phyloP scores from a whole-genome alignment of 2,113 vertebrate genomes.

The Lepus europaeus region DNA sequence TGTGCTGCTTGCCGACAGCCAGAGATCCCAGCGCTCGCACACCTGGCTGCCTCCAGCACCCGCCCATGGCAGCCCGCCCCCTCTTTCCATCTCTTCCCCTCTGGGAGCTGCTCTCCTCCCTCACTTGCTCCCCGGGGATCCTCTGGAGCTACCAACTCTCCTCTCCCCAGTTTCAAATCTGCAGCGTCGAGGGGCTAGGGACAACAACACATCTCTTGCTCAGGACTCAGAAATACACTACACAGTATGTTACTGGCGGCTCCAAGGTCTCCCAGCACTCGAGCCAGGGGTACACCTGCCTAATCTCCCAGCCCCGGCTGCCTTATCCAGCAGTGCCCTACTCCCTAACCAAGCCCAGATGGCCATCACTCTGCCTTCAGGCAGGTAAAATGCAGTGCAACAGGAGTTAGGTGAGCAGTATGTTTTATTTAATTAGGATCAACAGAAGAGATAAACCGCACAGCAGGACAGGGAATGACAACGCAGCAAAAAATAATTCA shows the following conservation, averaged over 20 bases:
- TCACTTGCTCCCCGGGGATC: background rate
- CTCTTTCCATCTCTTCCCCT: background rate
- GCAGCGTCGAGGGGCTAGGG: background rate
- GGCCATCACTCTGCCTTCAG: constrained; percentile 80
- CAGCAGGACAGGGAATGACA: constrained; percentile 86
- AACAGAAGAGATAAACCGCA: constrained; percentile 90
- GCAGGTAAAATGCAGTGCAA: constrained; percentile 85
- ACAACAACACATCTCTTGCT: constrained; percentile 18
- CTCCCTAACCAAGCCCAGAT: constrained; percentile 65
- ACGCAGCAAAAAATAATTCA: constrained; percentile 87
- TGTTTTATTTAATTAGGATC: constrained; percentile 90
- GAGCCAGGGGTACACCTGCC: background rate
- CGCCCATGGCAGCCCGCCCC: background rate
- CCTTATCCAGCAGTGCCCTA: constrained; percentile 61
- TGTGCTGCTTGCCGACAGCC: background rate
- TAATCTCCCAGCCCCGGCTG: background rate
- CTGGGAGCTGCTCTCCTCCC: background rate
- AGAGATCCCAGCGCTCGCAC: background rate
- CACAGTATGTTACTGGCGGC: background rate
- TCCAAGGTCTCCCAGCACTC: background rate
- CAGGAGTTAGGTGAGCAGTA: constrained; percentile 82
- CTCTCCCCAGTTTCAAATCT: constrained; percentile 52
- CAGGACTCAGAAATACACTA: background rate
- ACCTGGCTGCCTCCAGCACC: background rate
- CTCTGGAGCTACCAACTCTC: background rate